Percentiles rank a stretch among this genome's conserved stretches.
These are phyloP conservation scores for Xiphorhynchus elegans DNA, from an alignment of 2,113 vertebrate genomes.

Conservation along the genomic window DNA sequence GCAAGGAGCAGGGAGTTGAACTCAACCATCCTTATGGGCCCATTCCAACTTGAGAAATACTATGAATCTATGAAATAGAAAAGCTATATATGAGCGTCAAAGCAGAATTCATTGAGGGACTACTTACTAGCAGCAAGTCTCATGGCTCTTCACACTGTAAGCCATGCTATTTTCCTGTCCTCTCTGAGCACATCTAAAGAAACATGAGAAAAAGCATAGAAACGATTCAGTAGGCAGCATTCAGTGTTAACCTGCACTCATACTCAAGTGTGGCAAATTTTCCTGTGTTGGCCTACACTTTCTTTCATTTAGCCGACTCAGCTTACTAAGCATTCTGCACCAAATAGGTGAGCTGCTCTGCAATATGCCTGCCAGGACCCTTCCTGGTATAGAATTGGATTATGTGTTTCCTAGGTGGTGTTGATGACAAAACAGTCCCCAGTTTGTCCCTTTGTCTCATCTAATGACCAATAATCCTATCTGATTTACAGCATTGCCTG, in stretches of 20 bases:
- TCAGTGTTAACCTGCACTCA: not conserved
- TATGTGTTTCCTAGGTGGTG: not conserved
- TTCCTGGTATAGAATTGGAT: not conserved
- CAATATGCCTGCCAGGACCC: fast-evolving
- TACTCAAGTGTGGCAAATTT: fast-evolving
- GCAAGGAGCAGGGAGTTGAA: not conserved
- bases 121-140: not conserved
- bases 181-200: not conserved
- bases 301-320: not conserved
- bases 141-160: not conserved
- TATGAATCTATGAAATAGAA: not conserved
- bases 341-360: not conserved
- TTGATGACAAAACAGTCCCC: not conserved
- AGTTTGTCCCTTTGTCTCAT: not conserved
- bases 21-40: not conserved
- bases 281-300: not conserved
- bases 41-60: not conserved
- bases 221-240: not conserved
- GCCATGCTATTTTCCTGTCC: not conserved
- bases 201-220: not conserved
- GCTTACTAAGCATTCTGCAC: fast-evolving
- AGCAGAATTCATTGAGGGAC: not conserved
- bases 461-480: not conserved
- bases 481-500: not conserved
- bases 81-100: not conserved